Percentiles rank a stretch among this genome's conserved stretches.
Conservation (phyloP, 2,888 invertebrate species). For the Alviniconcha strummeri region DNA sequence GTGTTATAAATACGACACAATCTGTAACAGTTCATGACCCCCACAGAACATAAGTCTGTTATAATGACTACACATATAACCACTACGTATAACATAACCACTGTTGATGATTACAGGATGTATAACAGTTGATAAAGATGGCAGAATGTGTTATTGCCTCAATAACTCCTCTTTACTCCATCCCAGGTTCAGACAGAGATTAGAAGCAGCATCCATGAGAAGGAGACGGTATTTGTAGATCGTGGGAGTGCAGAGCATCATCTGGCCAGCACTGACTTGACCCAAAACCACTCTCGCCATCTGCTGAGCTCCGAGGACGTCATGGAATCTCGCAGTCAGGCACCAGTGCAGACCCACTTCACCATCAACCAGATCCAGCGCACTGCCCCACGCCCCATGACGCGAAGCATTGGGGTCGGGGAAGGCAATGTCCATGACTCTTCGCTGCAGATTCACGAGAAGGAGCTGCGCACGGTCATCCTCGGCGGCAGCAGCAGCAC, state of each 20-base stretch:
- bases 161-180: neutral
- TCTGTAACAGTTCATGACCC: too few relatives aligned
- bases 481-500: constrained; percentile 54
- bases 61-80: too few relatives aligned
- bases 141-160: too few relatives aligned
- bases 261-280: neutral
- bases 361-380: constrained; percentile 47
- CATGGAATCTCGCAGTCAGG: neutral
- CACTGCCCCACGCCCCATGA: constrained; percentile 62
- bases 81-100: too few relatives aligned
- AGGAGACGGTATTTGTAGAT: constrained; percentile 25
- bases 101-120: too few relatives aligned
- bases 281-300: neutral
- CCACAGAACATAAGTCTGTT: too few relatives aligned
- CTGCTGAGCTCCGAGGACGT: neutral
- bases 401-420: constrained; percentile 79
- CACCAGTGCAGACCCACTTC: constrained; percentile 35
- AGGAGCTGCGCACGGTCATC: constrained; percentile 71
- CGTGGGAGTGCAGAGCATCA: constrained; percentile 2
- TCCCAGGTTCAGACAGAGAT: constrained; percentile 37
- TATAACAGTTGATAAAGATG: too few relatives aligned
- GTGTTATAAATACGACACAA: too few relatives aligned
- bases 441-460: constrained; percentile 70
- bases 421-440: constrained; percentile 75
- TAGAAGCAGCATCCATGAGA: constrained; percentile 18